These are phyloP conservation scores for Clinocottus analis DNA, from an alignment of 2,113 vertebrate species.

Conservation along the genomic window DNA sequence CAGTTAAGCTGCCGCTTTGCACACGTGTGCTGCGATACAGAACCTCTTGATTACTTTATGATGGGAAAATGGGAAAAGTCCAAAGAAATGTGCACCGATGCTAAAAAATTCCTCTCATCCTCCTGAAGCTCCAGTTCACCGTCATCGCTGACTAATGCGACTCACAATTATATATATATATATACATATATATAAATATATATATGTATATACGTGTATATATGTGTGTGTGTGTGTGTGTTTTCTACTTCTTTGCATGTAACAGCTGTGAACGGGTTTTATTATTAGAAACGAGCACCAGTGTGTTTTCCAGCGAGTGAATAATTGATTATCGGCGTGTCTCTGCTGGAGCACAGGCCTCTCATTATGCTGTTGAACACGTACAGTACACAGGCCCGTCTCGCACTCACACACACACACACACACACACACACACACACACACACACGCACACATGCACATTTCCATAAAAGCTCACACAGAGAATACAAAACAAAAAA, in stretches of 20 bases:
- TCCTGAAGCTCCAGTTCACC: not conserved
- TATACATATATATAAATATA: not conserved
- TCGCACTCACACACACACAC: slow-evolving; percentile 17
- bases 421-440: slow-evolving; percentile 8
- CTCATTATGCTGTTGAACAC: slow-evolving; percentile 49
- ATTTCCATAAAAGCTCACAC: slow-evolving; percentile 11
- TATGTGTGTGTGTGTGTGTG: too few relatives aligned
- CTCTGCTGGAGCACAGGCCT: slow-evolving; percentile 41
- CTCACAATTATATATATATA: too few relatives aligned
- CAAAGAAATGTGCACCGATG: not conserved
- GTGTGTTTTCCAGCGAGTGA: slow-evolving; percentile 47
- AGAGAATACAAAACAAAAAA: slow-evolving; percentile 23
- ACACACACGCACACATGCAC: not conserved
- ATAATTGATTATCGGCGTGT: slow-evolving; percentile 67
- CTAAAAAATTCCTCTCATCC: not conserved
- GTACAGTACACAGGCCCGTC: slow-evolving; percentile 15
- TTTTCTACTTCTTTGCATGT: not conserved
- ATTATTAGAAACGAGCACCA: slow-evolving; percentile 41
- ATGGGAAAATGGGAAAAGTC: not conserved
- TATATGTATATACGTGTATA: not conserved
- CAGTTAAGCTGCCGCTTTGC: not conserved
- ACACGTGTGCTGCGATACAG: not conserved
- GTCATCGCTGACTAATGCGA: not conserved
- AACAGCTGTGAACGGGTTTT: slow-evolving; percentile 19
- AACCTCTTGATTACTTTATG: not conserved